Evolutionary conservation across 2,797 vertebrate species (phyloP).

Genomic region (Chiloscyllium punctatum): DNA sequence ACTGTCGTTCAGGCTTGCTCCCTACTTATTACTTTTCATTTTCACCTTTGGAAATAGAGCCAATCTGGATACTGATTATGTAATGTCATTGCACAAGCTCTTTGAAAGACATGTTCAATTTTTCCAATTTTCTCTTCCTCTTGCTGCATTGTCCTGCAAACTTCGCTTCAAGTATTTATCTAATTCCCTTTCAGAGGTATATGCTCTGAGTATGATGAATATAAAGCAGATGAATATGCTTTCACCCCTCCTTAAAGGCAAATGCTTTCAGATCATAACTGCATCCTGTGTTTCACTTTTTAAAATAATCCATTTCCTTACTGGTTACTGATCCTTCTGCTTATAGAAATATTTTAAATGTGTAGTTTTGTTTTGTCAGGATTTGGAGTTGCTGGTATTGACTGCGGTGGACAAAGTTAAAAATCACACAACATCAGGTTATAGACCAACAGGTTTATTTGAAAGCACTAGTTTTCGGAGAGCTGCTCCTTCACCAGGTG

Average conservation of each 20-base stretch:
- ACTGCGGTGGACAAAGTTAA: no score
- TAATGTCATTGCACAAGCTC: background rate
- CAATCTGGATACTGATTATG: background rate
- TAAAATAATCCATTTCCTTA: background rate
- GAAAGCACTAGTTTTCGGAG: no score
- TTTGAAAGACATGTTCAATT: background rate
- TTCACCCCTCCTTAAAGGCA: background rate
- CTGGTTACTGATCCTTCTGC: background rate
- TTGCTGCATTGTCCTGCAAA: background rate
- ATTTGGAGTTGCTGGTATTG: no score
- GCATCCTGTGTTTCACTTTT: background rate
- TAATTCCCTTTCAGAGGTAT: background rate
- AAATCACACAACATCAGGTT: no score
- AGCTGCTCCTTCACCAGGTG: no score
- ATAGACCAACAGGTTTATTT: no score
- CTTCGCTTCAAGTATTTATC: background rate
- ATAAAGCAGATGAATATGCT: no score
- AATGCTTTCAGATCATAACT: background rate
- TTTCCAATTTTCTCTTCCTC: no score
- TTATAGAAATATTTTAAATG: background rate
- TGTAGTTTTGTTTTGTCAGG: no score
- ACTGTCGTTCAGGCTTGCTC: background rate
- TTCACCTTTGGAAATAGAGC: background rate
- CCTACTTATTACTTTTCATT: background rate
- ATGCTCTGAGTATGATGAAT: no score